Evolutionary conservation across 2,888 invertebrate species (phyloP).

Genomic region (Microchrysa polita): DNA sequence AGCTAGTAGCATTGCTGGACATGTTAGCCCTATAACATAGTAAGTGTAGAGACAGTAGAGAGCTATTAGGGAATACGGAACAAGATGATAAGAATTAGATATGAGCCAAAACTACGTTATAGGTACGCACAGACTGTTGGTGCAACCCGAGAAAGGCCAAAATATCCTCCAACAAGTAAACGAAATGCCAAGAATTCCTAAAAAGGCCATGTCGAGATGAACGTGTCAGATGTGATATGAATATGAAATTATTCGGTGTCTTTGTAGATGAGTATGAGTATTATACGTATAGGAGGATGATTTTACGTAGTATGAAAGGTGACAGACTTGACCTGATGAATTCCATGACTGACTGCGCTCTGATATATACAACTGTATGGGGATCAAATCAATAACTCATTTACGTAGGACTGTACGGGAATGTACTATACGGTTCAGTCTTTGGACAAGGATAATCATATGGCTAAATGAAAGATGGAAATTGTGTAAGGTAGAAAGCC

Average conservation of each 20-base stretch:
- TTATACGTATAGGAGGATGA: no score
- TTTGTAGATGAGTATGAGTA: no score
- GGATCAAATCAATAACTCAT: background rate
- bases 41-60: background rate
- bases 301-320: no score
- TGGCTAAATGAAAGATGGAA: no score
- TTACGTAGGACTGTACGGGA: background rate
- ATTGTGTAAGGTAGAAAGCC: no score
- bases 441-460: no score
- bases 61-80: constrained; percentile 9
- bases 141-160: background rate
- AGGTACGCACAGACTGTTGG: no score
- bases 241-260: background rate
- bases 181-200: constrained; percentile 11
- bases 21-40: no score
- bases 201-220: constrained; percentile 2
- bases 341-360: background rate
- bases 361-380: background rate
- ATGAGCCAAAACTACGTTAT: background rate
- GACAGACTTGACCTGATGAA: background rate
- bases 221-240: constrained; percentile 24
- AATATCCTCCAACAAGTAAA: background rate
- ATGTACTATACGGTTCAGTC: background rate
- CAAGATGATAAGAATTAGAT: constrained; percentile 12
- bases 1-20: no score